Conservation (phyloP, 2,113 vertebrate genomes). For the Elgaria multicarinata region DNA sequence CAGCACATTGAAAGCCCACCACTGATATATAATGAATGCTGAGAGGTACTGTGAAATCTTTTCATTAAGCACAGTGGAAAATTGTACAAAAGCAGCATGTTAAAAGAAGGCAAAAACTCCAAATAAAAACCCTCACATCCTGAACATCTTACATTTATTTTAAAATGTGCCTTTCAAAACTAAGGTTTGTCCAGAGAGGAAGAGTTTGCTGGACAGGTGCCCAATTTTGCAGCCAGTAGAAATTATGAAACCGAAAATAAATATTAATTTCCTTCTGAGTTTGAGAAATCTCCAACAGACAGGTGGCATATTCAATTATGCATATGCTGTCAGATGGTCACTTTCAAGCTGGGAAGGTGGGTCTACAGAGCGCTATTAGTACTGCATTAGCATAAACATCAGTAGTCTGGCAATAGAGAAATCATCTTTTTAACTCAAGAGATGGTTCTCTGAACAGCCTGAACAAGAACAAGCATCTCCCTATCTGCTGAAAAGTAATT, state of each 20-base stretch:
- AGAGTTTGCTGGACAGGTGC: constrained; percentile 38
- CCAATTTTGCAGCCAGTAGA: constrained; percentile 47
- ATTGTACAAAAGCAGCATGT: background rate
- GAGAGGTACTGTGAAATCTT: background rate
- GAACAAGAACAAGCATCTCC: constrained; percentile 55
- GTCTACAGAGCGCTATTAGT: constrained; percentile 57
- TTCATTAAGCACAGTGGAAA: background rate
- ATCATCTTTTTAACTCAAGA: constrained; percentile 58
- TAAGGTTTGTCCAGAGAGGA: background rate
- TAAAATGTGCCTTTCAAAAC: constrained; percentile 7
- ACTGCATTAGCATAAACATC: constrained; percentile 68
- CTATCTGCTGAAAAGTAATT: constrained; percentile 67
- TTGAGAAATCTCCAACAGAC: constrained; percentile 63
- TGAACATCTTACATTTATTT: background rate
- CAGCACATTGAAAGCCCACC: background rate
- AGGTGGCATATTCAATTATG: constrained; percentile 70
- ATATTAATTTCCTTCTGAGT: constrained; percentile 54
- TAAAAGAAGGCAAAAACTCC: constrained; percentile 10
- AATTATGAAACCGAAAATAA: constrained; percentile 67
- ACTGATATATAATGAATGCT: background rate
- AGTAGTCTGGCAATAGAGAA: constrained; percentile 65
- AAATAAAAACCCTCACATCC: constrained; percentile 32
- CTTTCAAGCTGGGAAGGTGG: constrained; percentile 63
- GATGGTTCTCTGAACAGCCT: constrained; percentile 48
- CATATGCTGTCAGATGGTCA: constrained; percentile 51